Conservation (phyloP, 1,140 invertebrate genomes). For the Nephila pilipes region DNA sequence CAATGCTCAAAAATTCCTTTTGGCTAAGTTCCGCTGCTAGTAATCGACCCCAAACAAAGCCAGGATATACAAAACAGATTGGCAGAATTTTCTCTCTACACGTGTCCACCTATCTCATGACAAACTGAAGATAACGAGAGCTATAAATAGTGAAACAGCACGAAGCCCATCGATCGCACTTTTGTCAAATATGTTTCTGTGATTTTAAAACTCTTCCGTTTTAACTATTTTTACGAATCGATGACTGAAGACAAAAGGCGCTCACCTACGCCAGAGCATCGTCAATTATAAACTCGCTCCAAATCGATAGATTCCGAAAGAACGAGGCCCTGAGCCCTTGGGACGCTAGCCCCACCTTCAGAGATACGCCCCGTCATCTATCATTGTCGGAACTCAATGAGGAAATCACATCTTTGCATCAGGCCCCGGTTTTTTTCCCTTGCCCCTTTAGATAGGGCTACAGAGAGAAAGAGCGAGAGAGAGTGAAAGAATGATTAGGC, state of each 20-base stretch:
- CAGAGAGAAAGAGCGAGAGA: not conserved
- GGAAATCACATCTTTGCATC: slow-evolving; percentile 55
- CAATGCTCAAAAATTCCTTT: no score
- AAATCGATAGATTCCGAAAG: slow-evolving; percentile 51
- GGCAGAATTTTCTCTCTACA: not conserved
- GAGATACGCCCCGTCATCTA: slow-evolving; percentile 45
- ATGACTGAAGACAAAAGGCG: slow-evolving; percentile 11
- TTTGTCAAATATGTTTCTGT: not conserved
- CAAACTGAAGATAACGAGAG: not conserved
- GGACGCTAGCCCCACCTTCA: slow-evolving; percentile 35
- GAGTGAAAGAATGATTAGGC: not conserved
- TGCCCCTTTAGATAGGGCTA: slow-evolving; percentile 9
- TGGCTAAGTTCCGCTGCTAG: no score
- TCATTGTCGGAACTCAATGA: slow-evolving; percentile 61
- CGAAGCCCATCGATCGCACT: not conserved
- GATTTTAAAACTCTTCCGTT: slow-evolving; percentile 4
- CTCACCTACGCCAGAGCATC: slow-evolving; percentile 43
- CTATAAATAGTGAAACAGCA: not conserved
- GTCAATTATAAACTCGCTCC: slow-evolving; percentile 37
- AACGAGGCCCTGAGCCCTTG: slow-evolving; percentile 14
- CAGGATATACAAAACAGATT: not conserved
- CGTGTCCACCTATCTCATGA: not conserved
- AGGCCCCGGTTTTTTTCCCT: not conserved
- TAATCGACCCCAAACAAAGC: not conserved
- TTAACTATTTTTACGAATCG: slow-evolving; percentile 30